phyloP scores from a whole-genome alignment of 2,888 invertebrate genomes.

The Nephrocerus scutellatus region DNA sequence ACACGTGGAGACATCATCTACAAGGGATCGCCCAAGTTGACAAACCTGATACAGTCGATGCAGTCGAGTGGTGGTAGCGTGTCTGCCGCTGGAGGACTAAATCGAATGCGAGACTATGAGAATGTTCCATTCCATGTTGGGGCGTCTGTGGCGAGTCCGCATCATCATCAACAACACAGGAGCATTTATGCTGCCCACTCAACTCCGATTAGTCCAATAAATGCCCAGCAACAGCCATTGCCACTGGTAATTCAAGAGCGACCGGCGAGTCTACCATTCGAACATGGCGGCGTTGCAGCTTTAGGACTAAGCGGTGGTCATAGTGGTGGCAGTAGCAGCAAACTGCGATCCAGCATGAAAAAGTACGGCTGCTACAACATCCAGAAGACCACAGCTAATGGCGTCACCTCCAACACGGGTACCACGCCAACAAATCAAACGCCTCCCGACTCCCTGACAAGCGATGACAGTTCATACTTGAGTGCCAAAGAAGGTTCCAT shows the following conservation, averaged over 20 bases:
- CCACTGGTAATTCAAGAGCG: conserved; percentile 34
- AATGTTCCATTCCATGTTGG: conserved; percentile 29
- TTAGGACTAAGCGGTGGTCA: conserved; percentile 3
- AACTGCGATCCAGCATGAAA: conserved; percentile 72
- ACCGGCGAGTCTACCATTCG: conserved; percentile 51
- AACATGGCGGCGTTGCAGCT: conserved; percentile 48
- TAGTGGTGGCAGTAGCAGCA: conserved; percentile 47
- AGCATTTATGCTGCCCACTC: conserved; percentile 18
- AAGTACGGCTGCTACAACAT: conserved; percentile 55
- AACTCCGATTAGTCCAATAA: conserved; percentile 24
- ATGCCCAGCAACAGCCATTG: conserved; percentile 21
- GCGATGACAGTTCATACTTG: conserved; percentile 83
- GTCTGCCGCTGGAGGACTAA: too few species aligned
- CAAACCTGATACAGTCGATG: conserved; percentile 28
- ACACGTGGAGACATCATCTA: too few species aligned
- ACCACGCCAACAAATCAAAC: conserved; percentile 74
- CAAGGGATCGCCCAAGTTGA: conserved; percentile 35
- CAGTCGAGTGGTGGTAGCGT: conserved; percentile 7
- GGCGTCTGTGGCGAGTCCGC: conserved; percentile 29
- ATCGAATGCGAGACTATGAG: conserved; percentile 39
- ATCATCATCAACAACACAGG: conserved; percentile 23
- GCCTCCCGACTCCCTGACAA: conserved; percentile 76
- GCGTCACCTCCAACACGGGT: conserved; percentile 49
- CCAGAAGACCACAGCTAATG: conserved; percentile 52
- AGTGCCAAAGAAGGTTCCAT: conserved; percentile 71